Conservation (phyloP, 2,888 invertebrate species). For the Terebella lapidaria region DNA sequence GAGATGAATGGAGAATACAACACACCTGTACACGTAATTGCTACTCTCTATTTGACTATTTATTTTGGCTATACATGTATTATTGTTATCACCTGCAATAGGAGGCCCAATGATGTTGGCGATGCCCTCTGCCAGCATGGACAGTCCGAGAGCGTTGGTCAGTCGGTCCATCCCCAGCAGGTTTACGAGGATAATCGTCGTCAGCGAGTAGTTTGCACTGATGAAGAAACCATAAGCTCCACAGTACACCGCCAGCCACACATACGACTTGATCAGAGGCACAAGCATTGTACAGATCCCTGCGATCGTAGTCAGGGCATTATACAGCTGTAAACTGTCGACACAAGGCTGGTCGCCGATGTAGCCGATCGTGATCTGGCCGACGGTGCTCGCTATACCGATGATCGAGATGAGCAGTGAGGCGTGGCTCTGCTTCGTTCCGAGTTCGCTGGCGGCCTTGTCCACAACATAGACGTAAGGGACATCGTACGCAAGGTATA, state of each 20-base stretch:
- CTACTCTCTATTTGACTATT: too few species aligned
- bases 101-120: slow-evolving; percentile 88
- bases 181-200: slow-evolving; percentile 84
- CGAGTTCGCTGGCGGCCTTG: slow-evolving; percentile 62
- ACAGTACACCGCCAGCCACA: slow-evolving; percentile 27
- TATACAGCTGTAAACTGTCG: slow-evolving; percentile 77
- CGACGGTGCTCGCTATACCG: slow-evolving; percentile 73
- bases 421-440: slow-evolving; percentile 40
- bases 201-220: slow-evolving; percentile 86
- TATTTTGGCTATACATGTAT: not conserved
- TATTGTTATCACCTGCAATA: slow-evolving; percentile 66
- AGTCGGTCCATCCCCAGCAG: slow-evolving; percentile 84
- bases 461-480: slow-evolving; percentile 91
- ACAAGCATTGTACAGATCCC: slow-evolving; percentile 45
- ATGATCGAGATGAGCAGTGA: slow-evolving; percentile 79
- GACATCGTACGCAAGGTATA: slow-evolving; percentile 86
- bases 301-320: slow-evolving; percentile 64
- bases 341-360: slow-evolving; percentile 79
- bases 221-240: slow-evolving; percentile 77
- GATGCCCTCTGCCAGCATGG: slow-evolving; percentile 81
- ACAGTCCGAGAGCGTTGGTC: slow-evolving; percentile 83
- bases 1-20: too few species aligned
- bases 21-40: too few species aligned
- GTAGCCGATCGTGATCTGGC: slow-evolving; percentile 70
- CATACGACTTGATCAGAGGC: slow-evolving; percentile 34